phyloP scores from a whole-genome alignment of 2,113 vertebrate genomes.

The Tenrec ecaudatus region DNA sequence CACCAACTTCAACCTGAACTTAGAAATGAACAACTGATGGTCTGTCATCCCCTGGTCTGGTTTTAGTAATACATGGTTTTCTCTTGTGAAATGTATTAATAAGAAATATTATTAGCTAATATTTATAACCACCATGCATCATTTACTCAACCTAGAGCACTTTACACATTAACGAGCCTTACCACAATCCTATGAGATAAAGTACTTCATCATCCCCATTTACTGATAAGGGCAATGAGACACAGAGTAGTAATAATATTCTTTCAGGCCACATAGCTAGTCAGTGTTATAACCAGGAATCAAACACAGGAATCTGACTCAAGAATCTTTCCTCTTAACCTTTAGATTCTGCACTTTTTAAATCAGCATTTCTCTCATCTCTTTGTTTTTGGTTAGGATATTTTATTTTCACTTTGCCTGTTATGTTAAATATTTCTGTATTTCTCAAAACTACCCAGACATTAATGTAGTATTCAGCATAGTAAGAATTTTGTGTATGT shows the following conservation, averaged over 20 bases:
- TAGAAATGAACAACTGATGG: no score
- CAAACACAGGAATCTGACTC: background rate
- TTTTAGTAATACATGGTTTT: no score
- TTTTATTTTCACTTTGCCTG: background rate
- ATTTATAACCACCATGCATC: background rate
- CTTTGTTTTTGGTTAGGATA: background rate
- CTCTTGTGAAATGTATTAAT: no score
- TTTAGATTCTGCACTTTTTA: background rate
- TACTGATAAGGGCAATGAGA: background rate
- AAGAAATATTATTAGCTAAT: no score
- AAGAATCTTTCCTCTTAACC: background rate
- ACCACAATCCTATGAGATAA: background rate
- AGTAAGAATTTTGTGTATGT: background rate
- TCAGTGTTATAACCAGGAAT: background rate
- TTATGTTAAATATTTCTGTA: background rate
- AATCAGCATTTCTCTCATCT: background rate
- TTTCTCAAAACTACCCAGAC: background rate
- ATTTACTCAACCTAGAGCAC: background rate
- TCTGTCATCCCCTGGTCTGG: no score
- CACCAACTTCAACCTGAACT: no score
- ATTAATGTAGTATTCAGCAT: conserved; percentile 3
- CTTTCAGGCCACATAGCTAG: background rate
- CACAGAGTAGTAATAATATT: background rate
- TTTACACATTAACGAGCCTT: background rate
- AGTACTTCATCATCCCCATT: background rate